These are phyloP conservation scores for Tolmerus cingulatus DNA, from an alignment of 2,888 invertebrate species.

Conservation along the genomic window DNA sequence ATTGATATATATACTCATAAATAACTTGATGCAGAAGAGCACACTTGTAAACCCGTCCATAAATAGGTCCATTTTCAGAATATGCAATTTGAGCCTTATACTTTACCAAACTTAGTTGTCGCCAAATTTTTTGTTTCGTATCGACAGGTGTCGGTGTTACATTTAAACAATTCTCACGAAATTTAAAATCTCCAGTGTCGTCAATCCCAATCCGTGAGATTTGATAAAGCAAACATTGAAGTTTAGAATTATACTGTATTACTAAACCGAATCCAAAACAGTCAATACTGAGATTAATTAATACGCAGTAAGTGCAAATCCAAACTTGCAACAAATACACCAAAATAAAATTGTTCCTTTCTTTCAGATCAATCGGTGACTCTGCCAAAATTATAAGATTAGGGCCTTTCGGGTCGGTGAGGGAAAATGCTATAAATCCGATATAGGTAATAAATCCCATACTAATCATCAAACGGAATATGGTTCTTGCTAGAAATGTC, in stretches of 20 bases:
- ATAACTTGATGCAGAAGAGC: background rate
- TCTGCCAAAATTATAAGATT: background rate
- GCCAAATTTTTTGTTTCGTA: background rate
- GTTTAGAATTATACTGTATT: background rate
- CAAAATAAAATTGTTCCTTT: background rate
- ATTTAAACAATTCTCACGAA: background rate
- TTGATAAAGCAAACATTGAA: background rate
- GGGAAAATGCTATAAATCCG: background rate
- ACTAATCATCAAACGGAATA: background rate
- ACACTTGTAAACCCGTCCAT: background rate
- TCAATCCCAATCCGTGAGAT: background rate
- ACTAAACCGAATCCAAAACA: background rate
- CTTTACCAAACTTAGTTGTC: background rate
- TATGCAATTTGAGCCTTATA: background rate
- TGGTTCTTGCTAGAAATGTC: background rate
- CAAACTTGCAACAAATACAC: background rate
- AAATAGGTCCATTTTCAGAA: background rate
- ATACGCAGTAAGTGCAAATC: background rate
- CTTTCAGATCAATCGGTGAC: background rate
- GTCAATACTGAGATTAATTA: background rate
- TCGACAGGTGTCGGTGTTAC: background rate
- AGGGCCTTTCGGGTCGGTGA: background rate
- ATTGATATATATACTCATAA: background rate
- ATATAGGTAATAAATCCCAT: background rate
- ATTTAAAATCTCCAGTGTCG: background rate